Evolutionary conservation across 2,113 vertebrate species (phyloP), one percentile per base, ranked within the genome.

Genomic region (Harpagus bidentatus): DNA sequence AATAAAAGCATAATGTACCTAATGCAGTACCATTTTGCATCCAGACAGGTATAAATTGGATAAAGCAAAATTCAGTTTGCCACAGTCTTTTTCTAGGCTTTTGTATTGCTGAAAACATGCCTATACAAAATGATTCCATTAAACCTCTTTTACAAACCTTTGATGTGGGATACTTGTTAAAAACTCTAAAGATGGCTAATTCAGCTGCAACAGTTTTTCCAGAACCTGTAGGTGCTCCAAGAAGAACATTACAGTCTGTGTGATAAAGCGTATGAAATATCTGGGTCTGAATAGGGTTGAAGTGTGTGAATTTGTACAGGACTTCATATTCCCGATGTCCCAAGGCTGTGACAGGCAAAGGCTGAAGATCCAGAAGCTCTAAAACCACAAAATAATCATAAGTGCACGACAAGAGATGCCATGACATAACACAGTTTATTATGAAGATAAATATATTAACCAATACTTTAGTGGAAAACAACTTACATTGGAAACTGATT

Each of bases 201-300:
- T 99, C 99, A 29, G 99, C 99, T 55, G 99, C 99, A 61, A 99
- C 99, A 47, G 99, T 99, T 95, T 99, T 99, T 56, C 99, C 99
- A 28, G 99, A 99, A 88, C 99, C 99, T 25, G 99, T 99, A 21
- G 99, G 99, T 2, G 99, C 99, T 94, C 99, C 99, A 93, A 99
- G 99, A 58, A 99, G 98, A 93, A 99, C 99, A 78, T 99, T 99
- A 63, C 98, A 99, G 97, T 99, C 99, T 14, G 98, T 99, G 97
- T 99, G 99, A 94, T 99, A 99, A 5, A 99, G 97, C 0, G 99
- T 99, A 96, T 99, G 99, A 97, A 99, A 99, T 98, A 99, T 99
- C 94, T 99, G 99, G 6, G 99, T 99, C 98, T 99, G 99, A 91
- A 99, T 99, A 85, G 99, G 99, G 97, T 99, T 99, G 97, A 99